These are phyloP conservation scores for Pitta sordida DNA, from an alignment of 2,113 vertebrate genomes.

Conservation along the genomic window DNA sequence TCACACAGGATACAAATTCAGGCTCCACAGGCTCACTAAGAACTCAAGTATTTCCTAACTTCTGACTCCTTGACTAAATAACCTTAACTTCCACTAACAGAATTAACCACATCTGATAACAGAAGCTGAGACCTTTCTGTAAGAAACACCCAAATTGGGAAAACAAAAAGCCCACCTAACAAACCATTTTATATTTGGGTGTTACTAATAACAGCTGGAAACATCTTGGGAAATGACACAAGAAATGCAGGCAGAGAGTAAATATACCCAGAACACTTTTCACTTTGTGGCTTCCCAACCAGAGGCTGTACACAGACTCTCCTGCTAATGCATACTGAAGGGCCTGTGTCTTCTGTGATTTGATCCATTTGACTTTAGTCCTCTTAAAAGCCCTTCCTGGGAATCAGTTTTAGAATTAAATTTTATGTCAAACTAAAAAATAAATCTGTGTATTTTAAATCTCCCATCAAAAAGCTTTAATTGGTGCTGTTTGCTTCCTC, in stretches of 20 bases:
- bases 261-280: background rate
- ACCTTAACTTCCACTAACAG: background rate
- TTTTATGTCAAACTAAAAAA: background rate
- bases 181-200: background rate
- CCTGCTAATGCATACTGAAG: background rate
- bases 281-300: background rate
- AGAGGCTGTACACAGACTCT: fast-evolving
- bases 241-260: background rate
- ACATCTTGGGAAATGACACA: background rate
- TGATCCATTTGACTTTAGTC: background rate
- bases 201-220: background rate
- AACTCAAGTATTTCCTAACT: background rate
- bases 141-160: background rate
- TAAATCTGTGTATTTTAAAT: background rate
- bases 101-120: background rate
- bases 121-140: background rate
- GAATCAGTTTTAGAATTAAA: background rate
- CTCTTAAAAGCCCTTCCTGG: background rate
- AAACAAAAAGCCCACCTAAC: background rate
- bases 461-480: background rate
- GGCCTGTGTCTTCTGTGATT: background rate
- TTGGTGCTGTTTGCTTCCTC: background rate
- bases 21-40: background rate
- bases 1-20: background rate
- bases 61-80: background rate